phyloP scores from a whole-genome alignment of 2,888 invertebrate genomes.

The Pycnomerus fuliginosus region DNA sequence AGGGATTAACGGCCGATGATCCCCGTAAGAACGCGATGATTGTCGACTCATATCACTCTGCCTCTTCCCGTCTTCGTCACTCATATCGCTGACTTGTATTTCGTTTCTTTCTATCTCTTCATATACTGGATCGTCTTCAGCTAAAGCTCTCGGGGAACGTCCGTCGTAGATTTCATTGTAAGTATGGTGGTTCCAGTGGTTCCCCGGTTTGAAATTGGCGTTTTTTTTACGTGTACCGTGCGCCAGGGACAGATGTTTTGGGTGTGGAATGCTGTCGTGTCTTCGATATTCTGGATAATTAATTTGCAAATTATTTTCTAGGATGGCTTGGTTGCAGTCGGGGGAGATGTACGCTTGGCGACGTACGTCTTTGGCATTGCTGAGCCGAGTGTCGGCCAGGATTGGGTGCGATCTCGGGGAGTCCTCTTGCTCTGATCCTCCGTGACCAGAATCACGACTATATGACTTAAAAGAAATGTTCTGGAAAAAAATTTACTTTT shows the following conservation, averaged over 20 bases:
- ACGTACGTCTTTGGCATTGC: constrained; percentile 59
- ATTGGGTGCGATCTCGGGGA: constrained; percentile 62
- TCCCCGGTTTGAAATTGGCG: constrained; percentile 52
- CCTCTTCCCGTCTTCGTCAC: constrained; percentile 74
- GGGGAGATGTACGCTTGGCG: constrained; percentile 54
- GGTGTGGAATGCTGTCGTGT: constrained; percentile 40
- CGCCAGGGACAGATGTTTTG: constrained; percentile 42
- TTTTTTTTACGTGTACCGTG: constrained; percentile 47
- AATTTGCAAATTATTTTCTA: constrained; percentile 36
- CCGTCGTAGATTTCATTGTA: constrained; percentile 72
- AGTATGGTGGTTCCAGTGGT: constrained; percentile 73
- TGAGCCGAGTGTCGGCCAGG: constrained; percentile 56
- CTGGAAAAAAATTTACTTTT: constrained; percentile 55
- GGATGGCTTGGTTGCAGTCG: constrained; percentile 48
- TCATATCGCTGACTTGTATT: constrained; percentile 73
- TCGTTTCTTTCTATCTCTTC: constrained; percentile 77
- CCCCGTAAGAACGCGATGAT: constrained; percentile 75
- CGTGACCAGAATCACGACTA: constrained; percentile 64
- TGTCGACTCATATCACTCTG: constrained; percentile 71
- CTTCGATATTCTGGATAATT: constrained; percentile 42
- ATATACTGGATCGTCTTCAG: constrained; percentile 77
- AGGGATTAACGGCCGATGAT: constrained; percentile 77
- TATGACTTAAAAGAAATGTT: constrained; percentile 85
- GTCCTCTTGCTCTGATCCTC: constrained; percentile 67
- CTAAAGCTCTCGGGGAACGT: constrained; percentile 54